Evolutionary conservation across 1,140 invertebrate species (phyloP).

Genomic region (Steinernema khuongi): DNA sequence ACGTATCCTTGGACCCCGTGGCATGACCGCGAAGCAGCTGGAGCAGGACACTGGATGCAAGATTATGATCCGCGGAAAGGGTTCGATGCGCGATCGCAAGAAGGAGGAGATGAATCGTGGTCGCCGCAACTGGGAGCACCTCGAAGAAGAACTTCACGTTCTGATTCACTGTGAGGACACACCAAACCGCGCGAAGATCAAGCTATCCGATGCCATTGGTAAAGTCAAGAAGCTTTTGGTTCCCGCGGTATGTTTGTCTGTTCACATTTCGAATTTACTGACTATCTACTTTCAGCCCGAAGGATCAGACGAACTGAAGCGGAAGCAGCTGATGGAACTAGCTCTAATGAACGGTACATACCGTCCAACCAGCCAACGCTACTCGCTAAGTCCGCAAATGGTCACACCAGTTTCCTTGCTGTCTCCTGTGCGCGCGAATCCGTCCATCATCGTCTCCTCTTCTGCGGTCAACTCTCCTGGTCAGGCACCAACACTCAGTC

Average conservation of each 20-base stretch:
- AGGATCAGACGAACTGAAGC: conserved; percentile 98
- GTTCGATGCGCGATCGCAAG: conserved; percentile 99
- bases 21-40: conserved; percentile 98
- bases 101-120: conserved; percentile 98
- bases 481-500: not conserved
- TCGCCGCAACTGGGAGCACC: conserved; percentile 98
- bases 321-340: conserved; percentile 96
- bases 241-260: conserved; percentile 61
- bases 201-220: conserved; percentile 87
- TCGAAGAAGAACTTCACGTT: conserved; percentile 96
- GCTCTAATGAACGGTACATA: conserved; percentile 99
- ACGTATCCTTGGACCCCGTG: conserved; percentile 92
- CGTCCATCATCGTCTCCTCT: not conserved
- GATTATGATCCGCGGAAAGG: conserved; percentile 99
- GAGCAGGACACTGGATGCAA: conserved; percentile 99
- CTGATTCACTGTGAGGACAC: conserved; percentile 96
- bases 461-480: not conserved
- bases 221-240: conserved; percentile 91
- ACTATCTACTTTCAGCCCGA: conserved; percentile 72
- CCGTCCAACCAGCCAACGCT: conserved; percentile 57
- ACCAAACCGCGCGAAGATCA: conserved; percentile 85
- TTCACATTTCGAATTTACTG: conserved; percentile 9
- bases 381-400: not conserved
- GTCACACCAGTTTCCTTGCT: not conserved
- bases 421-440: not conserved